Base-by-base conservation (phyloP, 2,888 invertebrate genomes). In the Lamellibrachia columna region DNA sequence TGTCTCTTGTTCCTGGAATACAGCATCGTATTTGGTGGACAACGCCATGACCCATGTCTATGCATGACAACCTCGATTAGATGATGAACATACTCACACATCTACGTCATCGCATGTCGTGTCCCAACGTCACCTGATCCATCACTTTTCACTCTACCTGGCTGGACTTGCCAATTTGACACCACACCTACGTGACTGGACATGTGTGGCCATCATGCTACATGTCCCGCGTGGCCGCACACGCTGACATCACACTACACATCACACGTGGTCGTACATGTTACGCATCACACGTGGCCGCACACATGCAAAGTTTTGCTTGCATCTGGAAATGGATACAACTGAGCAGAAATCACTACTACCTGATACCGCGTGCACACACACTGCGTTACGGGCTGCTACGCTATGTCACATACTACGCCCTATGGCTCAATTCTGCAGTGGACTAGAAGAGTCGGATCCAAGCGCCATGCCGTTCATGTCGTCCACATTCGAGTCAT, bases 401-500 rank as follows among this genome's bases (percentile, higher is more conserved):
- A 75, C 75, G 22, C 75, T 75, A 75, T 22, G 75, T 75, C 75
- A 75, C 75, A 75, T 75, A 75, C 75, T 75, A 75, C 75, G 75
- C 75, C 75, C 75, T 75, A 75, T n/a, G 75, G 75, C 75, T 75
- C 75, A 75, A 75, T 75, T 75, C 75, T 91, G 91, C 58, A 91
- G 58, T 2, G 91, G 91, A 53, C 91, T 91, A 6, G 55, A 58
- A 8, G 91, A 55, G 55, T 91, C 91, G 22, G 40, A 40, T 4
- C 91, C 91, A 55, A 58, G 58, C 15, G 58, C 58, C 28, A 58
- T 58, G 91, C 91, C 58, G 60, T 91, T 52, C 91, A 91, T 92
- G 40, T 92, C 91, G 52, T 92, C 90, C 55, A 40, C 90, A 55
- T 40, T 91, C 52, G 91, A 58, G 92, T 99, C 99, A 93, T 96